Evolutionary conservation across 92 coral and sea anemone species (phyloP).

Genomic region (Pocillopora grandis): DNA sequence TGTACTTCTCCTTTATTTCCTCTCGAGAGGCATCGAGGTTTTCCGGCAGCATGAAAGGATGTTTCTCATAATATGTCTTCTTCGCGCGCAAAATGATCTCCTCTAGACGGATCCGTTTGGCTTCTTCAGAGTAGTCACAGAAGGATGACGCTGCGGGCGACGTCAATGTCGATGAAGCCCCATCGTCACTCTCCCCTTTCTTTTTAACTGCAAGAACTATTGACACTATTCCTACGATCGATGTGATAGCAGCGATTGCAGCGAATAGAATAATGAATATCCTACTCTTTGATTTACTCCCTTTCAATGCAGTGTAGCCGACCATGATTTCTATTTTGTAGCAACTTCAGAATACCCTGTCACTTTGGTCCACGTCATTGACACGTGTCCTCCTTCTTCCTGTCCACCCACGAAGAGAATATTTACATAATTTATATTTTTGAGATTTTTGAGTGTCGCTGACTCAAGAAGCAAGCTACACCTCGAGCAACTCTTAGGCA

Average conservation of each 20-base stretch:
- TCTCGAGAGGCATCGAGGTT: constrained; percentile 58
- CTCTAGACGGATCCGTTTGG: constrained; percentile 61
- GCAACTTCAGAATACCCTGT: no score
- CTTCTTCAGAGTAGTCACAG: constrained; percentile 75
- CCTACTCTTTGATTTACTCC: background rate
- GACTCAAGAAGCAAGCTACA: no score
- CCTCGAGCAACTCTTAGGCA: no score
- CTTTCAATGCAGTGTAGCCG: background rate
- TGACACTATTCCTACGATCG: constrained; percentile 68
- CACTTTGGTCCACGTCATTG: no score
- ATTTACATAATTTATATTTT: background rate
- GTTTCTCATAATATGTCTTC: constrained; percentile 54
- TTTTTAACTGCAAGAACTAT: constrained; percentile 60
- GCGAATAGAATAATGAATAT: background rate
- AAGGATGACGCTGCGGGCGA: background rate
- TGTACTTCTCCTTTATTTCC: constrained; percentile 49
- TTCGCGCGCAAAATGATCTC: constrained; percentile 60
- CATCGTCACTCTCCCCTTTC: background rate
- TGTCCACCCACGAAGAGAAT: background rate
- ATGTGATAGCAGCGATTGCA: constrained; percentile 32
- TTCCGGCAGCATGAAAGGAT: constrained; percentile 49
- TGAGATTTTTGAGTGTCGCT: no score
- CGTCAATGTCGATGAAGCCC: no score
- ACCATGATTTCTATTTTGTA: background rate
- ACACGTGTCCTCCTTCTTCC: no score